Base-by-base conservation (phyloP, 2,113 vertebrate species). In the Oostethus manadensis region DNA sequence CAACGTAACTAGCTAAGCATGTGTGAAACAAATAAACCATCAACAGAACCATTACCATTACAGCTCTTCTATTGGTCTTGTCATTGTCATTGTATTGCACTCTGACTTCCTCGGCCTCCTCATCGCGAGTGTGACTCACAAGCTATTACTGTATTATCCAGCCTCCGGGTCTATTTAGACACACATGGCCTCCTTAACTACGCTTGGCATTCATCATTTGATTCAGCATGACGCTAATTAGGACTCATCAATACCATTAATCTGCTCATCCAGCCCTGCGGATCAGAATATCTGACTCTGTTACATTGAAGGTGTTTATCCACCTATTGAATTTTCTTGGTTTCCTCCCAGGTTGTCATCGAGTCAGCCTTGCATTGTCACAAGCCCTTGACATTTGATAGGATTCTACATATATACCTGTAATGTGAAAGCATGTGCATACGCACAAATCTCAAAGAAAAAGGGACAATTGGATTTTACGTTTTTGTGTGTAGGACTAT, bases 201-300 rank as follows among this genome's bases (percentile, higher is more conserved):
- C 70, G 77, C 75, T 65, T 83, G 78, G 68, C 75, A 84, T 83
- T 77, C 82, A 87, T 88, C 83, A 79, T 79, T 87, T 80, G 79
- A 87, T 85, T 84, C 73, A 66, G 69, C 81, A 62, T 82, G 85
- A 85, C 69, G 64, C 76, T 89, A 85, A 85, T 88, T 87, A 84
- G 80, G 71, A 78, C 86, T 83, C 75, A 79, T 83, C 85, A 81
- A 85, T 88, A 88, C 69, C 75, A 81, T 85, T 86, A 87, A 87
- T 82, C 76, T 80, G 65, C 82, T 83, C 84, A 70, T 76, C 64
- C 73, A 74, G 60, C 69, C 74, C 82, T 73, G 74, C 62, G 76
- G 77, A 85, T 85, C 76, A 68, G 74, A 84, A 81, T 76, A 84
- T 81, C 73, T 76, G 54, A 38, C 58, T 66, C 61, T 79, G 81